phyloP scores from a whole-genome alignment of 2,113 vertebrate species.

The Pachyramphus minor region DNA sequence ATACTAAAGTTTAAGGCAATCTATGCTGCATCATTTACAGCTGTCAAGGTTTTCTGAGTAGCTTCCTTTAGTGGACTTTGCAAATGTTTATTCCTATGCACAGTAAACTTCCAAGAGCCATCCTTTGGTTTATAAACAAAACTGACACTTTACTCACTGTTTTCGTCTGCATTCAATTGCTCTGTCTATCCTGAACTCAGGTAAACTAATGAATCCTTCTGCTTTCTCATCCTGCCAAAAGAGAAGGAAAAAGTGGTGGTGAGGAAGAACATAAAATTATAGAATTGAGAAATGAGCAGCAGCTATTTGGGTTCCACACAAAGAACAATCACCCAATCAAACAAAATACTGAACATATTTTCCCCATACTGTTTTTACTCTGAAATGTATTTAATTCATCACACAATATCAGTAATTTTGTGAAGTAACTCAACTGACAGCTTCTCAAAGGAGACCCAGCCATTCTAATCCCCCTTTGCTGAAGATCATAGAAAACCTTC shows the following conservation, averaged over 20 bases:
- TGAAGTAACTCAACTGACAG: not conserved
- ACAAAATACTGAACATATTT: not conserved
- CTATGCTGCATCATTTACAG: not conserved
- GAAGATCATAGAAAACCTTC: not conserved
- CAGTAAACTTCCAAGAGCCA: not conserved
- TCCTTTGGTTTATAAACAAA: not conserved
- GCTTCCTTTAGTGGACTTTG: not conserved
- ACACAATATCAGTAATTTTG: not conserved
- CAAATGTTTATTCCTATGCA: not conserved
- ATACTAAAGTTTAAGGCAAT: not conserved
- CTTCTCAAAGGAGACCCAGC: not conserved
- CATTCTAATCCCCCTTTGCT: not conserved
- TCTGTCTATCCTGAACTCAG: conserved; percentile 90
- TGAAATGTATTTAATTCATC: not conserved
- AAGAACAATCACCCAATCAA: not conserved
- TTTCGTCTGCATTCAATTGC: conserved; percentile 88
- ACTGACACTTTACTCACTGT: conserved; percentile 79
- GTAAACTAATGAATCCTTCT: conserved; percentile 89
- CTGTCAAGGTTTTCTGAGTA: not conserved
- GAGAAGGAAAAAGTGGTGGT: not conserved
- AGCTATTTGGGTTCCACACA: not conserved
- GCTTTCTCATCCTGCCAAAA: conserved; percentile 85
- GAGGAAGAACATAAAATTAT: not conserved
- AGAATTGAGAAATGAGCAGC: not conserved
- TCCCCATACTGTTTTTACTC: not conserved